Base-by-base conservation (phyloP, 2,797 vertebrate species). In the Lacerta agilis region DNA sequence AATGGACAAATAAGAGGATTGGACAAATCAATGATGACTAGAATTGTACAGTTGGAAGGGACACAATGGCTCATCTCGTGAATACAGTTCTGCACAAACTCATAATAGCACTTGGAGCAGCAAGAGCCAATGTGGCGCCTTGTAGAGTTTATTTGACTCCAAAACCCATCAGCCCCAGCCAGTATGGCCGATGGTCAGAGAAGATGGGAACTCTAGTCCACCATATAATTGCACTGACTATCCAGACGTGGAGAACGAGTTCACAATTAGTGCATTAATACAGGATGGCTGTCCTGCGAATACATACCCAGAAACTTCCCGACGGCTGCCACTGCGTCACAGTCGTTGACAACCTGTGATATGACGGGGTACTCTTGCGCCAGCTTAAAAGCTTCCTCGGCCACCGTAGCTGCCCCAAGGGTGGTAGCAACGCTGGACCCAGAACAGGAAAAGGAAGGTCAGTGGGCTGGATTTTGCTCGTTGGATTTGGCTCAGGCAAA, bases 271-370 rank as follows among this genome's bases (percentile, higher is more conserved):
- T 61, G 61, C 61, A 23, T 61, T 61, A 55, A 17, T 25, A n/a
- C 25, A 2, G 33, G 29, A 33, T 9, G 29, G 20, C 18, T 38
- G 18, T n/a, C 10, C 61, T 17, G 72, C n/a, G 43, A 29, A 10
- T 3, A 95, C 97, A 77, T 95, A 98, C 98, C 98, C 66, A 98
- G 88, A 67, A 98, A 98, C 86, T 87, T 96, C 76, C 98, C 98
- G 0, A 98, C 93, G 8, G 98, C 98, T 13, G 92, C 91, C 5
- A 98, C 98, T 0, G 98, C 98, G 85, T 98, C 97, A 93, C 96
- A 97, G 93, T 98, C 98, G 0, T 97, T 96, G 95, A 98, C 90
- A 0, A 98, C 95, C 82, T 98, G 97, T 0, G 98, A 98, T 91
- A 97, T 97, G 61, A 98, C 97, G 0, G 92, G 82, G 90, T 98